Base-by-base conservation (phyloP, 2,888 invertebrate species). In the Pollenia griseotomentosa region DNA sequence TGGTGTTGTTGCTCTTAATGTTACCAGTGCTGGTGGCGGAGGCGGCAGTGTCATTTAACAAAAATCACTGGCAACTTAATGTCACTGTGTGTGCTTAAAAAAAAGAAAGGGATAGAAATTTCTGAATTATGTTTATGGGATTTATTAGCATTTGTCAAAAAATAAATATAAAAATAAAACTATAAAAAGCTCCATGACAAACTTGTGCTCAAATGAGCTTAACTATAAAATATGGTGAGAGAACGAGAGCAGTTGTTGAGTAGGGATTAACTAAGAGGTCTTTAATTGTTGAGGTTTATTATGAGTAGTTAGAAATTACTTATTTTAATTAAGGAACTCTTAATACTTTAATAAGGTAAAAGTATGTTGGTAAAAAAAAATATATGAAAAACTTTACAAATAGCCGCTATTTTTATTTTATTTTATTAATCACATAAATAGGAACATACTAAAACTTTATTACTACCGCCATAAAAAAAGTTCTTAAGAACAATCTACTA, bases 111-210 rank as follows among this genome's bases (percentile, higher is more conserved):
- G 6, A n/a, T 4, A 12, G 12, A 68, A 66, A 44, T 44, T 75
- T 85, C 65, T 80, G 85, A 85, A 80, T 85, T 77, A 75, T 77
- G 85, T 14, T 85, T 77, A 85, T 63, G 55, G 61, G n/a, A 75
- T 81, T 75, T 80, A 70, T 75, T 80, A 71, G 53, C 61, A 16
- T 61, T 57, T 78, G 40, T 61, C 46, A 57, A 66, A 46, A 66
- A 8, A 66, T 46, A n/a, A n/a, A 10, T 2, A n/a, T 33, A 44
- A 5, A 46, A 16, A n/a, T 10, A 78, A 23, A 23, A 23, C n/a
- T 46, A 57, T 14, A n/a, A 19, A 63, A 79, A 33, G 48, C 57
- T 40, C 19, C 8, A 33, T 79, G 48, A 19, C 46, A 33, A 46
- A 57, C n/a, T 66, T 57, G 33, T 23, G 23, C 23, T 55, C 9